phyloP scores from a whole-genome alignment of 2,113 vertebrate genomes.

The Hippocampus zosterae region DNA sequence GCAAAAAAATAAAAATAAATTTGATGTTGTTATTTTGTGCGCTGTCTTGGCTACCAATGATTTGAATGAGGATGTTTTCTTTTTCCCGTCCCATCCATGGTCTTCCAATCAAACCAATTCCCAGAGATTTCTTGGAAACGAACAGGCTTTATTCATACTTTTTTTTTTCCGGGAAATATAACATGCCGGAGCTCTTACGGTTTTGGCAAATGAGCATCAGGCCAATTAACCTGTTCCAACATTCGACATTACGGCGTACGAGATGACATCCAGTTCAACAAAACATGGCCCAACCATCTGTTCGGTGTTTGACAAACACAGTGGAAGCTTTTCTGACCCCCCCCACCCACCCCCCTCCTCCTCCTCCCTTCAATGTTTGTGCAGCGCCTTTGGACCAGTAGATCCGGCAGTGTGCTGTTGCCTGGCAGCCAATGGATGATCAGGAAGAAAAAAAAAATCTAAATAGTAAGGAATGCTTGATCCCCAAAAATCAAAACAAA shows the following conservation, averaged over 20 bases:
- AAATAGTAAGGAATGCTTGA: not conserved
- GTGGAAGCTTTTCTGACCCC: constrained; percentile 13
- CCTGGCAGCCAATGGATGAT: constrained; percentile 6
- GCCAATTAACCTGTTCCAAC: constrained; percentile 26
- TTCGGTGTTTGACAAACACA: constrained; percentile 56
- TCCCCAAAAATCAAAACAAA: not conserved
- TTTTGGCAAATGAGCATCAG: not conserved
- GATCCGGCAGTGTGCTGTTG: constrained; percentile 8
- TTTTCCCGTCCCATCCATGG: not conserved
- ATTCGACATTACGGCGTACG: not conserved
- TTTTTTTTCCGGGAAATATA: not conserved
- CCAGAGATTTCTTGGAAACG: not conserved
- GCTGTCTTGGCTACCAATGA: not conserved
- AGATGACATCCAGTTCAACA: constrained; percentile 24
- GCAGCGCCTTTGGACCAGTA: constrained; percentile 27
- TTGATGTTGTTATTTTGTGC: not conserved
- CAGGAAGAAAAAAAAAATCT: not conserved
- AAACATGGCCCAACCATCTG: constrained; percentile 66
- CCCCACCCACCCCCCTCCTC: too few species aligned
- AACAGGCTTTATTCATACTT: not conserved
- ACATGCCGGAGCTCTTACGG: not conserved
- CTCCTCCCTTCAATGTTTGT: constrained; percentile 47
- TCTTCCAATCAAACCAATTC: not conserved
- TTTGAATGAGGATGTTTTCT: too few species aligned
- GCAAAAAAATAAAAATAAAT: too few species aligned